Evolutionary conservation across 2,113 vertebrate species (phyloP).

Genomic region (Clupea harengus): DNA sequence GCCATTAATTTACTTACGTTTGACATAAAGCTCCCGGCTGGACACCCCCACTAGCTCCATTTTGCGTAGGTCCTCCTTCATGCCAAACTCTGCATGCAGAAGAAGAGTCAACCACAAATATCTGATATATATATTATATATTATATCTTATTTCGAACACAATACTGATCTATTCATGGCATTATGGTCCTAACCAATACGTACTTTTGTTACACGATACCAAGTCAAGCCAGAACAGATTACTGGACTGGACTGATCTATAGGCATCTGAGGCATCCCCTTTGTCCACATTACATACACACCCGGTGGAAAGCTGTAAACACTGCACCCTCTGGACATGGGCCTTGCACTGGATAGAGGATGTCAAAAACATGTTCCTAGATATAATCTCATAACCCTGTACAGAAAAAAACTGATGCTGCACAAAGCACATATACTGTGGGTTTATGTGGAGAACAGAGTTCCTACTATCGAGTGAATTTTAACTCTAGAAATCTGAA

Average conservation of each 20-base stretch:
- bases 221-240: background rate
- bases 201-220: background rate
- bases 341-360: background rate
- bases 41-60: conserved; percentile 87
- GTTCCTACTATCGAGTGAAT: background rate
- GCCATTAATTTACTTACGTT: conserved; percentile 77
- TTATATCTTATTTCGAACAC: background rate
- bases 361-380: background rate
- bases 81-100: conserved; percentile 84
- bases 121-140: background rate
- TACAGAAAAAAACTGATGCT: background rate
- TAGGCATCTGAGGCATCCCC: background rate
- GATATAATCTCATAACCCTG: background rate
- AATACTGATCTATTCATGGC: too few relatives aligned
- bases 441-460: background rate
- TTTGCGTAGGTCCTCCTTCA: conserved; percentile 87
- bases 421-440: background rate
- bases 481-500: background rate
- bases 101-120: conserved; percentile 28
- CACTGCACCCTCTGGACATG: too few relatives aligned
- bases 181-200: background rate
- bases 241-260: background rate
- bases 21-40: conserved; percentile 91
- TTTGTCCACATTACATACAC: background rate
- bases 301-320: too few relatives aligned